A percentile compares a stretch with the other conserved stretches of the same genome.
These are phyloP conservation scores for Laspeyria flexula DNA, from an alignment of 2,888 invertebrate species.

Conservation along the genomic window DNA sequence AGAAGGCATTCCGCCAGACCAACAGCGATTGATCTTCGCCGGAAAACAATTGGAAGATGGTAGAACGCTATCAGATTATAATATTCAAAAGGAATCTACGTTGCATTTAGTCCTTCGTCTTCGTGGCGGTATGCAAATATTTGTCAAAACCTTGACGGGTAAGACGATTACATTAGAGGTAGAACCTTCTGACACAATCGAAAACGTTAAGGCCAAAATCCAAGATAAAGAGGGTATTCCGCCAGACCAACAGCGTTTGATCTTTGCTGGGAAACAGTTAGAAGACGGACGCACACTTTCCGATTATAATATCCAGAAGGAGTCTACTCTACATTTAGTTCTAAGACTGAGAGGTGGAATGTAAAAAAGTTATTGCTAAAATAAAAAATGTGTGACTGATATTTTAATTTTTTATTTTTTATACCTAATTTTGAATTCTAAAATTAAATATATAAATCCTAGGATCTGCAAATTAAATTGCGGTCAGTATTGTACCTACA, in stretches of 20 bases:
- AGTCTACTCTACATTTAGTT: conserved; percentile 84
- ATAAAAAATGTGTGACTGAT: conserved; percentile 19
- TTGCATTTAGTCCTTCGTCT: conserved; percentile 28
- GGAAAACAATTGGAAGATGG: conserved; percentile 39
- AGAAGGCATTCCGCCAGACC: conserved; percentile 39
- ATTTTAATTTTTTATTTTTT: too few relatives aligned
- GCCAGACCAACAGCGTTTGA: neutral
- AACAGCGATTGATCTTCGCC: conserved; percentile 38
- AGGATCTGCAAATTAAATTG: too few relatives aligned
- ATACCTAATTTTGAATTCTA: too few relatives aligned
- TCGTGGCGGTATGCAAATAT: conserved; percentile 37
- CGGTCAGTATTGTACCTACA: too few relatives aligned
- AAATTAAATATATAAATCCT: too few relatives aligned
- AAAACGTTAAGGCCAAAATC: neutral
- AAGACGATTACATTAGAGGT: conserved; percentile 33
- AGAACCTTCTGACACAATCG: conserved; percentile 19
- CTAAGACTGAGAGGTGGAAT: conserved; percentile 41
- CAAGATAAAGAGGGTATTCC: neutral
- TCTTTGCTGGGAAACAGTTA: conserved; percentile 58
- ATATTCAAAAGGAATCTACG: conserved; percentile 34
- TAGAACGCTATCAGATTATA: conserved; percentile 24
- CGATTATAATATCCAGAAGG: conserved; percentile 60
- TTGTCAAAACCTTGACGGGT: conserved; percentile 31
- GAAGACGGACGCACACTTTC: conserved; percentile 81
- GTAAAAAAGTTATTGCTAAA: conserved; percentile 22